A percentile compares a stretch with the other conserved stretches of the same genome.
Conservation (phyloP, 2,888 invertebrate species). For the Rhingia rostrata region DNA sequence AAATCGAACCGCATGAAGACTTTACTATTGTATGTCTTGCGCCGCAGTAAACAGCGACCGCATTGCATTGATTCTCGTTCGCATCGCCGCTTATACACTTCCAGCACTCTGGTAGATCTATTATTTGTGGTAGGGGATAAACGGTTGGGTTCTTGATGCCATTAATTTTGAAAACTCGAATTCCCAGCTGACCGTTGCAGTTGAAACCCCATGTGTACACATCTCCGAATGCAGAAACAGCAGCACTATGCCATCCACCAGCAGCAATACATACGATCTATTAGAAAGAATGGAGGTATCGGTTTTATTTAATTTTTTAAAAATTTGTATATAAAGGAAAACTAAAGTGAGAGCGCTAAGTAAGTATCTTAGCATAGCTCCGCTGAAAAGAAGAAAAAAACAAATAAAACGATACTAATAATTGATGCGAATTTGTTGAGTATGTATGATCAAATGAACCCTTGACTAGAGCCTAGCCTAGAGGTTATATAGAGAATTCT, state of each 20-base stretch:
- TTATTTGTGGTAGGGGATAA: slow-evolving; percentile 80
- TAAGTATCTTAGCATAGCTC: too few species aligned
- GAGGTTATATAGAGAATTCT: too few species aligned
- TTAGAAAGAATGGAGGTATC: slow-evolving; percentile 33
- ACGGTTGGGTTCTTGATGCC: slow-evolving; percentile 73
- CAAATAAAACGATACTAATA: too few species aligned
- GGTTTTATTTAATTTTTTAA: background rate
- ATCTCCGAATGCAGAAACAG: slow-evolving; percentile 90
- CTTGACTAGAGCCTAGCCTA: too few species aligned
- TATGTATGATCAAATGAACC: too few species aligned
- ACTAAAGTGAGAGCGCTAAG: too few species aligned
- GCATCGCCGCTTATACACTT: slow-evolving; percentile 77
- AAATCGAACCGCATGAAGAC: slow-evolving; percentile 87
- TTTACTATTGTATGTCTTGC: slow-evolving; percentile 89
- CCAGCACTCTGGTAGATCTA: slow-evolving; percentile 78
- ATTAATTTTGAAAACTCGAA: slow-evolving; percentile 82
- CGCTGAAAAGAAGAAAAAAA: too few species aligned
- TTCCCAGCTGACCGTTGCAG: slow-evolving; percentile 92
- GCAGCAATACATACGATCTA: slow-evolving; percentile 87
- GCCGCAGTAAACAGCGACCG: slow-evolving; percentile 88
- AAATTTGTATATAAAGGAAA: too few species aligned
- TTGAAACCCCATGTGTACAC: slow-evolving; percentile 97
- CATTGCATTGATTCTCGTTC: slow-evolving; percentile 78
- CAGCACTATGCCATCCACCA: slow-evolving; percentile 94
- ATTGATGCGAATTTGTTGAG: too few species aligned